phyloP scores from a whole-genome alignment of 2,888 invertebrate species.

The Calephelis perditalis region DNA sequence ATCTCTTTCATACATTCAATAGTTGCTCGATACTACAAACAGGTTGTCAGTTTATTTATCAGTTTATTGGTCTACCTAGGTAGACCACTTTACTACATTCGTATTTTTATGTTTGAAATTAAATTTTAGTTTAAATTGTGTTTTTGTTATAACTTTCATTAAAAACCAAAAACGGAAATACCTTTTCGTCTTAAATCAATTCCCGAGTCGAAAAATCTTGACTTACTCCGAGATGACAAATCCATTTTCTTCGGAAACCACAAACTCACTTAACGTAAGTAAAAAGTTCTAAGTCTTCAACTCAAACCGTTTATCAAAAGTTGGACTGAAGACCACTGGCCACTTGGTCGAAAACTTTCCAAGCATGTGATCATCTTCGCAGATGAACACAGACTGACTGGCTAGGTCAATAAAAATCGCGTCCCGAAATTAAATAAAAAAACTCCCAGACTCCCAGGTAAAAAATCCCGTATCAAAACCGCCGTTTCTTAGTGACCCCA shows the following conservation, averaged over 20 bases:
- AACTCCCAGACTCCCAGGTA: conserved; percentile 68
- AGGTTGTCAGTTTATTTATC: no score
- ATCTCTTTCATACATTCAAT: no score
- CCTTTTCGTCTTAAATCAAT: conserved; percentile 75
- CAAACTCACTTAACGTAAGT: conserved; percentile 30
- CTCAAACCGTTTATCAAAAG: conserved; percentile 22
- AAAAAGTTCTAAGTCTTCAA: conserved; percentile 30
- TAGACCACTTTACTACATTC: no score
- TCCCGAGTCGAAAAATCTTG: conserved; percentile 78
- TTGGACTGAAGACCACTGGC: conserved; percentile 47
- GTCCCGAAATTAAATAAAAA: conserved; percentile 65
- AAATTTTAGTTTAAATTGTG: conserved; percentile 2
- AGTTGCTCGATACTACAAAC: no score
- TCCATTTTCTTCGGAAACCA: conserved; percentile 54
- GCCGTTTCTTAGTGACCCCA: conserved; percentile 78
- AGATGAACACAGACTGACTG: conserved; percentile 77
- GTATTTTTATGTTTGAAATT: neutral
- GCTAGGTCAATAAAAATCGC: conserved; percentile 63
- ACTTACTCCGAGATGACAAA: conserved; percentile 73
- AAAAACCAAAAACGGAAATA: conserved; percentile 38
- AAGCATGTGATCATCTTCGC: conserved; percentile 76
- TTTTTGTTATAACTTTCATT: neutral
- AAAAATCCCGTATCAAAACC: conserved; percentile 76
- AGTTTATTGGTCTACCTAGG: no score
- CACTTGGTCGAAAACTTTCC: conserved; percentile 44